Base-by-base conservation (phyloP, 2,113 vertebrate species). In the Austrofundulus limnaeus region DNA sequence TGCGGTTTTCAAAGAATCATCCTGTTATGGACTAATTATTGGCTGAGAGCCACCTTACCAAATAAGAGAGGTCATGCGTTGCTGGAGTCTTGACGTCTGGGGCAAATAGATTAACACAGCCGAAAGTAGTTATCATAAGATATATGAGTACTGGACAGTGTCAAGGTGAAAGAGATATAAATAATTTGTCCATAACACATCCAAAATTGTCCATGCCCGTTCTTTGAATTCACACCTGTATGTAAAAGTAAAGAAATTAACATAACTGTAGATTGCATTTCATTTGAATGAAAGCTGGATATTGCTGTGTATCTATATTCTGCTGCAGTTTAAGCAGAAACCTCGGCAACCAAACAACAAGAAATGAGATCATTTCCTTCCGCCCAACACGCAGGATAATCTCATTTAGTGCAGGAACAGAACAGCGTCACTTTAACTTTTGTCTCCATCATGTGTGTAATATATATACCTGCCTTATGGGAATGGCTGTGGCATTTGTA, bases 381-480 rank as follows among this genome's bases (percentile, higher is more conserved):
- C 67, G 62, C 56, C 53, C 55, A 78, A 73, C 39, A 79, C 80
- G 81, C 73, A 79, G 39, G 47, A 23, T 76, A 66, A 83, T 84
- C 72, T 85, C 49, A 72, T 78, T 81, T 37, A 31, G 20, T 53
- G 14, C 46, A 5, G 25, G 25, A 9, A 45, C 12, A 11, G 54
- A 17, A 71, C n/a, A 3, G 55, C 68, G 51, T 24, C 42, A 45
- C 53, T 4, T 12, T 6, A 64, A 61, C 47, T 46, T 73, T 63
- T 59, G 75, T 61, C 74, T 71, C 70, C 37, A n/a, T 77, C 65
- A 75, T 75, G 39, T 64, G 53, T n/a, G 31, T 58, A 65, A 52
- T 69, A 76, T 59, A 76, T 59, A 51, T 46, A 64, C 57, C 60
- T 74, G 38, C 63, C 83, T 58, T 25, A 49, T 70, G 77, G 77